These are phyloP conservation scores for Drosophila ohnishii DNA, from an alignment of 1,140 invertebrate species.

Conservation along the genomic window DNA sequence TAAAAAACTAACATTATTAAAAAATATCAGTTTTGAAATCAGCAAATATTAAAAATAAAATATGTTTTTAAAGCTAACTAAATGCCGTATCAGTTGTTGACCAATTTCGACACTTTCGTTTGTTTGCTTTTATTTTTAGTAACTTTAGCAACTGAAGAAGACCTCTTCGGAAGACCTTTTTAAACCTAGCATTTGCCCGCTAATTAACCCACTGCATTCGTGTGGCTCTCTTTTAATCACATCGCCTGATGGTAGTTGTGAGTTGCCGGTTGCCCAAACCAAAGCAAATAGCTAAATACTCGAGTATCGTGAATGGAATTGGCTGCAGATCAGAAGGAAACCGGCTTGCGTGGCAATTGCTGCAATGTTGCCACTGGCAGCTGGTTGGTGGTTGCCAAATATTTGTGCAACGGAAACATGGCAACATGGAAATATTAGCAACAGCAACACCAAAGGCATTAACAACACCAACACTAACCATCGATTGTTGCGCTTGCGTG, in stretches of 20 bases:
- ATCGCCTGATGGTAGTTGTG: slow-evolving; percentile 5
- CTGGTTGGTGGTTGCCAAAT: slow-evolving; percentile 47
- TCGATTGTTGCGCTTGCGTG: slow-evolving; percentile 43
- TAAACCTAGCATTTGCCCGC: slow-evolving; percentile 50
- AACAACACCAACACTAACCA: slow-evolving; percentile 9
- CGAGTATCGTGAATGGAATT: slow-evolving; percentile 21
- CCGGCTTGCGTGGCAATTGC: slow-evolving; percentile 44
- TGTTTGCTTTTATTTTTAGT: slow-evolving; percentile 19
- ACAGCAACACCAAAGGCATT: slow-evolving; percentile 20
- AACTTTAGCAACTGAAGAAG: slow-evolving; percentile 15
- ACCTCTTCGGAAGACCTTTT: slow-evolving; percentile 17
- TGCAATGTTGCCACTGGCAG: slow-evolving; percentile 41
- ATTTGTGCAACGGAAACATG: slow-evolving; percentile 52
- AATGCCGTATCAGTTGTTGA: background rate
- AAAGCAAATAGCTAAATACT: slow-evolving; percentile 42
- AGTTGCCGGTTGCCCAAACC: slow-evolving; percentile 18
- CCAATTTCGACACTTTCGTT: slow-evolving; percentile 16
- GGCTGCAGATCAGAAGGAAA: slow-evolving; percentile 32
- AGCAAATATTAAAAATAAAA: background rate
- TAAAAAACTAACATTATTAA: too few relatives aligned
- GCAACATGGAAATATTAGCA: slow-evolving; percentile 32
- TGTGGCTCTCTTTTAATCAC: slow-evolving; percentile 40
- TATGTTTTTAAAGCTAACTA: background rate
- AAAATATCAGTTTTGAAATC: background rate
- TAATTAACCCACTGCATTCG: slow-evolving; percentile 50